These are phyloP conservation scores for Phortica variegata DNA, from an alignment of 1,140 invertebrate genomes.

Conservation along the genomic window DNA sequence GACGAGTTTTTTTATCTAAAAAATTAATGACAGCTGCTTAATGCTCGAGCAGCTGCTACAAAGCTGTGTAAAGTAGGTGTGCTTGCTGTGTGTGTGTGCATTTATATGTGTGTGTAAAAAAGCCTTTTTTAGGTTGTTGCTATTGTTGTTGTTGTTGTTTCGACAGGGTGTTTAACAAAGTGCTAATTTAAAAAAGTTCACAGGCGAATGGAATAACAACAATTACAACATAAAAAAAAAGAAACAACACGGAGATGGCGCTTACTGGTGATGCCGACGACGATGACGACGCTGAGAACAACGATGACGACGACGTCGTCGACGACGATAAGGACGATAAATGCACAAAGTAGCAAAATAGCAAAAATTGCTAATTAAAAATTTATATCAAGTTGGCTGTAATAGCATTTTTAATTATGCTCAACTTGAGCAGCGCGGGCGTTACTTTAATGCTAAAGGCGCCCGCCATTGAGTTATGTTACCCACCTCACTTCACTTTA, in stretches of 20 bases:
- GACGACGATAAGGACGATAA: neutral
- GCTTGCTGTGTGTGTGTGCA: constrained; percentile 33
- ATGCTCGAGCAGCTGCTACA: constrained; percentile 3
- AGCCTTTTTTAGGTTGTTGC: constrained; percentile 47
- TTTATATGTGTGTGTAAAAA: constrained; percentile 25
- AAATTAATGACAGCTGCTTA: constrained; percentile 39
- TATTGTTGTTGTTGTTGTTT: constrained; percentile 23
- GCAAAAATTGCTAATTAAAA: constrained; percentile 57
- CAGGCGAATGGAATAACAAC: constrained; percentile 19
- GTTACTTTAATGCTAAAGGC: too few relatives aligned
- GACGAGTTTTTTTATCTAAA: constrained; percentile 16
- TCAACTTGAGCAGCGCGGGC: constrained; percentile 44
- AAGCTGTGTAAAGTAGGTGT: constrained; percentile 13
- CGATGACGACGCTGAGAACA: constrained; percentile 1
- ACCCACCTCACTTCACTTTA: too few relatives aligned
- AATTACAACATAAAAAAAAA: constrained; percentile 15
- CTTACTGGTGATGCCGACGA: constrained; percentile 8
- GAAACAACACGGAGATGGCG: constrained; percentile 3
- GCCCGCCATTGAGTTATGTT: too few relatives aligned
- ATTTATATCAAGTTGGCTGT: constrained; percentile 55
- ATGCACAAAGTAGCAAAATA: constrained; percentile 51
- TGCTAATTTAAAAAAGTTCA: constrained; percentile 56
- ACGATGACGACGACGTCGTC: constrained; percentile 12
- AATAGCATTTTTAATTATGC: constrained; percentile 56
- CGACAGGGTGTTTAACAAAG: constrained; percentile 54